Base-by-base conservation (phyloP, 2,113 vertebrate species). In the Hippopotamus amphibius region DNA sequence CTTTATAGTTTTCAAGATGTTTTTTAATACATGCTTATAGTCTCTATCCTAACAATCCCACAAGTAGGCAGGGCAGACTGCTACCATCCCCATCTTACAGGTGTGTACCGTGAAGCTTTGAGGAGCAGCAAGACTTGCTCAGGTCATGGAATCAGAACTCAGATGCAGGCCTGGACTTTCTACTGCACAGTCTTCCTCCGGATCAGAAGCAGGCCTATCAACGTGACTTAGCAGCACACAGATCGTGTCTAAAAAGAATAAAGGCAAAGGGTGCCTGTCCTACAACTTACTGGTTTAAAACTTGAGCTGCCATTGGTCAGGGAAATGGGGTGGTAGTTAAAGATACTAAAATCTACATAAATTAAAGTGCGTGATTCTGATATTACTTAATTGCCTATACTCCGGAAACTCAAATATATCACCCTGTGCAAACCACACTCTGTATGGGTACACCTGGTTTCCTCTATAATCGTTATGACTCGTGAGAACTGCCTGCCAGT, bases 351-450 rank as follows among this genome's bases (percentile, higher is more conserved):
- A 74, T 88, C 43, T 69, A 53, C 2, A 43, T 84, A 57, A 90
- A 46, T 92, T 87, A 41, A 95, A 81, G 83, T 81, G 41, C 81
- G 33, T 82, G 63, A 61, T 85, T 74, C 84, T 95, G 48, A 55
- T 68, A 43, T 57, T 46, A 55, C 65, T 76, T 84, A 84, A 61
- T 28, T 88, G 41, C 24, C 1, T 82, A 17, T 55, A 43, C 6
- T 59, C 37, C 77, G 24, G 74, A 95, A 11, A 4, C 26, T 82
- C 48, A 81, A 43, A 80, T 71, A 33, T 3, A 28, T 82, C 41
- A 79, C 48, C 8, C 24, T 33, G 46, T 30, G 22, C 69, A 77
- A 63, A 68, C 4, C 16, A 3, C 16, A 65, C 30, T 92, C 59
- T 12, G 0, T 33, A 12, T 3, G 85, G 59, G 37, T 72, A 33